Evolutionary conservation across 2,888 invertebrate genomes (phyloP).

Genomic region (Lasioglossum pauxillum): DNA sequence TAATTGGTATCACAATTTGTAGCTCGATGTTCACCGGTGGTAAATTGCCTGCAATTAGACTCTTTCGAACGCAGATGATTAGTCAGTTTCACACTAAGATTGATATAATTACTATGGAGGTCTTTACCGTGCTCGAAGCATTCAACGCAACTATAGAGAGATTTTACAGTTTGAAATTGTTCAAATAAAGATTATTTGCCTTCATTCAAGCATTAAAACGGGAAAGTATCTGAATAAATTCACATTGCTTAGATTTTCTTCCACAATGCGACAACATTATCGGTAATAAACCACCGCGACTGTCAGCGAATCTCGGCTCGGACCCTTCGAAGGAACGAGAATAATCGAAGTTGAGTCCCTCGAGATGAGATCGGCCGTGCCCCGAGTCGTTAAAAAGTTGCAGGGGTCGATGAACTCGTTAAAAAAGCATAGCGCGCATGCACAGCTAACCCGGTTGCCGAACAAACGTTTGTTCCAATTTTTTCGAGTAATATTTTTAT

Average conservation of each 20-base stretch:
- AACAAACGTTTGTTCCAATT: slow-evolving; percentile 18
- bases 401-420: not conserved
- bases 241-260: not conserved
- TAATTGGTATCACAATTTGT: not conserved
- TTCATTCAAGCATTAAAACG: no score
- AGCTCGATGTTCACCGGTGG: not conserved
- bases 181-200: no score
- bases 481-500: not conserved
- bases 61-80: not conserved
- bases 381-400: not conserved
- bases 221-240: no score
- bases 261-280: not conserved
- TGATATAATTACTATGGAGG: not conserved
- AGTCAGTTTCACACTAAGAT: not conserved
- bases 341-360: not conserved
- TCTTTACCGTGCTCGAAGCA: not conserved
- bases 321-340: not conserved
- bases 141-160: not conserved
- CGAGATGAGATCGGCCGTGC: not conserved
- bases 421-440: not conserved
- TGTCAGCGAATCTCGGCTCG: not conserved
- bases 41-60: not conserved
- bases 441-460: not conserved
- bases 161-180: not conserved
- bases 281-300: not conserved